Conservation (phyloP, 2,888 invertebrate genomes). For the Abrostola tripartita region DNA sequence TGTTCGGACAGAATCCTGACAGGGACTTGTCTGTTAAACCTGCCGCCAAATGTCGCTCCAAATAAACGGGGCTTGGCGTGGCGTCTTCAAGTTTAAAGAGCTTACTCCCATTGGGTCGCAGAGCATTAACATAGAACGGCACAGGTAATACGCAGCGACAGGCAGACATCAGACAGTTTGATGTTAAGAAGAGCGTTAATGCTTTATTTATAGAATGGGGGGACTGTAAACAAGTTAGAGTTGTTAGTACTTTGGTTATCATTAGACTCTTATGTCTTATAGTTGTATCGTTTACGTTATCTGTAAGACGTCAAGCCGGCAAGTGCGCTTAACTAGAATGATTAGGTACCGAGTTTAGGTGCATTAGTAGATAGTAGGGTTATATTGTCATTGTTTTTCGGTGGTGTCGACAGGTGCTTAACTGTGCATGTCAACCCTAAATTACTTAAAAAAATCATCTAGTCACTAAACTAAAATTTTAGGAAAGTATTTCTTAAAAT, state of each 20-base stretch:
- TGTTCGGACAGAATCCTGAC: constrained; percentile 50
- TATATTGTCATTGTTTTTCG: background rate
- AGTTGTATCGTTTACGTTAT: constrained; percentile 26
- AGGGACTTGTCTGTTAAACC: constrained; percentile 37
- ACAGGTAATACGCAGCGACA: constrained; percentile 44
- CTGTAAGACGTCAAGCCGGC: constrained; percentile 19
- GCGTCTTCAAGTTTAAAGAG: constrained; percentile 43
- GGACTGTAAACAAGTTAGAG: constrained; percentile 8
- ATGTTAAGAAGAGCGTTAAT: constrained; percentile 22
- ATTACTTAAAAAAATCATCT: too few species aligned
- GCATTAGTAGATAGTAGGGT: background rate
- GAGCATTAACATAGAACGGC: constrained; percentile 42
- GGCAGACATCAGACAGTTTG: constrained; percentile 31
- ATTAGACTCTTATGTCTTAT: constrained; percentile 17
- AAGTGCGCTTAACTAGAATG: constrained; percentile 11
- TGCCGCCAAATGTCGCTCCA: constrained; percentile 46
- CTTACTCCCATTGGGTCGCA: constrained; percentile 43
- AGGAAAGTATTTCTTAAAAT: too few species aligned
- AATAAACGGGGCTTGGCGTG: constrained; percentile 38
- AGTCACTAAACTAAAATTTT: too few species aligned
- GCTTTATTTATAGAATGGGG: constrained; percentile 16
- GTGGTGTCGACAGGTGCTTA: constrained; percentile 8
- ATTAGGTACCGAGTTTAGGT: constrained; percentile 21
- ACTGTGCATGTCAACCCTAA: too few species aligned
- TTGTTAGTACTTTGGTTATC: constrained; percentile 27